Evolutionary conservation across 2,888 invertebrate genomes (phyloP).

Genomic region (Luffia ferchaultella): DNA sequence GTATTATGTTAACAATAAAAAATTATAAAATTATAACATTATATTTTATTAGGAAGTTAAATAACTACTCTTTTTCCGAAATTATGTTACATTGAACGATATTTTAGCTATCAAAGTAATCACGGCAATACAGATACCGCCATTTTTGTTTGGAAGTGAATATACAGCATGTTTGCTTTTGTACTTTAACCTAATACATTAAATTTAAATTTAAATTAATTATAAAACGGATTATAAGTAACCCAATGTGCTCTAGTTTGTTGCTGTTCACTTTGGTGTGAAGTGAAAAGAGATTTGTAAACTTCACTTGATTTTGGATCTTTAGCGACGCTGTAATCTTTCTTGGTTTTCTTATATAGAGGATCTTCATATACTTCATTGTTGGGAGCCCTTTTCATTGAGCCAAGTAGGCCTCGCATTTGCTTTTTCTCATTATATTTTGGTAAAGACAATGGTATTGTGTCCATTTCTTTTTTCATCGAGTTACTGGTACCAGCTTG

Average conservation of each 20-base stretch:
- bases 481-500: slow-evolving; percentile 28
- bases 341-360: slow-evolving; percentile 78
- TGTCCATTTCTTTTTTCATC: slow-evolving; percentile 49
- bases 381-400: slow-evolving; percentile 42
- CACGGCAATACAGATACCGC: too few relatives aligned
- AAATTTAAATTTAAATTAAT: slow-evolving; percentile 46
- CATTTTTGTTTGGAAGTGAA: too few relatives aligned
- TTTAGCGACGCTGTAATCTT: slow-evolving; percentile 85
- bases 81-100: too few relatives aligned
- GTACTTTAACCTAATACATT: too few relatives aligned
- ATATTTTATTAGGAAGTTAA: too few relatives aligned
- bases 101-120: too few relatives aligned
- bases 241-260: slow-evolving; percentile 96
- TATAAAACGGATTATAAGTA: slow-evolving; percentile 96
- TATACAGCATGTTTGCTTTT: too few relatives aligned
- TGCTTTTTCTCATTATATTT: slow-evolving; percentile 52
- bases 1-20: too few relatives aligned
- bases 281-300: slow-evolving; percentile 94
- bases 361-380: slow-evolving; percentile 66
- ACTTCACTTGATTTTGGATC: slow-evolving; percentile 91
- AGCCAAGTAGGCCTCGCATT: slow-evolving; percentile 49
- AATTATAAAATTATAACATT: too few relatives aligned
- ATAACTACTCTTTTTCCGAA: too few relatives aligned
- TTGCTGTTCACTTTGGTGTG: slow-evolving; percentile 84
- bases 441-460: slow-evolving; percentile 49